Evolutionary conservation across 2,797 vertebrate species (phyloP).

Genomic region (Lepus oiostolus): DNA sequence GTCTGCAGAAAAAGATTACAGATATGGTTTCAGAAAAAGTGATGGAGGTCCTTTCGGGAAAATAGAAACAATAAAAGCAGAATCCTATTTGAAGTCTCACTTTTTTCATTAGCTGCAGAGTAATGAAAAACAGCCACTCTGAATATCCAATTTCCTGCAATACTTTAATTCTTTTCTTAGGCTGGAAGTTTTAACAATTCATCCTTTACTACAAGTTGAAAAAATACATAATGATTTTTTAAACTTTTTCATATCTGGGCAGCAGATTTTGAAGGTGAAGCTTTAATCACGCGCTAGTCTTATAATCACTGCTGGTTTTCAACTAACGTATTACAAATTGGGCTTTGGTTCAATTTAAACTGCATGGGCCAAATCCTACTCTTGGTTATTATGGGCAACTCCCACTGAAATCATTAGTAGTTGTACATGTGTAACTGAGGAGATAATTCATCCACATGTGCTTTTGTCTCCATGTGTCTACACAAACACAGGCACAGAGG

Average conservation of each 20-base stretch:
- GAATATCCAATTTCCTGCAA: conserved; percentile 83
- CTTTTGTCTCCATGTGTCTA: conserved; percentile 69
- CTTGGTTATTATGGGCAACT: conserved; percentile 71
- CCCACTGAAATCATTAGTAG: conserved; percentile 82
- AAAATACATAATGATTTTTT: conserved; percentile 83
- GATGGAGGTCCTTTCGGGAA: conserved; percentile 63
- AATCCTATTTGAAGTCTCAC: conserved; percentile 82
- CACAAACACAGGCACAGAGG: conserved; percentile 27
- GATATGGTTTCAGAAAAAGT: conserved; percentile 70
- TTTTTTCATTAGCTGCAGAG: conserved; percentile 81
- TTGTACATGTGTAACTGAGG: conserved; percentile 78
- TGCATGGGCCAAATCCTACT: conserved; percentile 77
- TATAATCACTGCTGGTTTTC: conserved; percentile 83
- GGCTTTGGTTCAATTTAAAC: conserved; percentile 81
- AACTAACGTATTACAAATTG: conserved; percentile 84
- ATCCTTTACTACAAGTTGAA: conserved; percentile 73
- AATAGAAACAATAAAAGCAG: conserved; percentile 80
- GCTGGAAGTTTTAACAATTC: conserved; percentile 83
- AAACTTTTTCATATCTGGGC: conserved; percentile 78
- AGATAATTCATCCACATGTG: conserved; percentile 79
- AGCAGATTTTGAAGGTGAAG: conserved; percentile 84
- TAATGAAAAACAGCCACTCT: conserved; percentile 83
- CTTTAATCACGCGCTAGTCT: conserved; percentile 85
- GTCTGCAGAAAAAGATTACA: conserved; percentile 37
- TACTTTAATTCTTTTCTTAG: conserved; percentile 85